A percentile compares a stretch with the other conserved stretches of the same genome.
Conservation (phyloP, 2,888 invertebrate genomes). For the Clepsis dumicolana region DNA sequence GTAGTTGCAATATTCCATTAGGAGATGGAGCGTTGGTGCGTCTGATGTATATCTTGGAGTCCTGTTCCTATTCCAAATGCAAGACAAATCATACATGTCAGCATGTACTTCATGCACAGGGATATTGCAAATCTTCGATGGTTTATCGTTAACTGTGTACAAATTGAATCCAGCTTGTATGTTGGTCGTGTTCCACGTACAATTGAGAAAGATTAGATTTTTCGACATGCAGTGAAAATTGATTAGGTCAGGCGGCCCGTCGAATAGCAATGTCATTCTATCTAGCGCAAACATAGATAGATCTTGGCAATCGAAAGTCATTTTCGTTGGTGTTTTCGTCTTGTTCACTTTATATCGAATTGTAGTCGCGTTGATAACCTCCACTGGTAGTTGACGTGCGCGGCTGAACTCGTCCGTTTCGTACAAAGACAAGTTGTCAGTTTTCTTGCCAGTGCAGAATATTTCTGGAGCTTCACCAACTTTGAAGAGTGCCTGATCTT, state of each 20-base stretch:
- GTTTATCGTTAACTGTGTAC: neutral
- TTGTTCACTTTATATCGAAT: neutral
- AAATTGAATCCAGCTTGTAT: neutral
- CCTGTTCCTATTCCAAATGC: neutral
- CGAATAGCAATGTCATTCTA: neutral
- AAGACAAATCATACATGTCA: neutral
- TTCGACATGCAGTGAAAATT: neutral
- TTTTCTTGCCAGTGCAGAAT: neutral
- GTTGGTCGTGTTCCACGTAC: neutral
- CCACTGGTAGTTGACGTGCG: neutral
- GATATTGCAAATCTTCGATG: neutral
- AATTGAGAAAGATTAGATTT: neutral
- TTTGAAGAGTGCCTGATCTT: neutral
- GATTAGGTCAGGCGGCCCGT: neutral
- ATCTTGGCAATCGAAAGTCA: neutral
- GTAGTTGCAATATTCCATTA: neutral
- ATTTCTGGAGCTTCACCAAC: neutral
- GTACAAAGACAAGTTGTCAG: neutral
- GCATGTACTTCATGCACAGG: neutral
- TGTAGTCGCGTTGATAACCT: neutral
- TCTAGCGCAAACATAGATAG: too few species aligned
- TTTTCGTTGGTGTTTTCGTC: neutral
- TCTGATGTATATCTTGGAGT: neutral
- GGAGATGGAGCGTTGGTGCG: neutral
- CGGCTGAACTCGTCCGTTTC: neutral